These are phyloP conservation scores for Steinernema scapterisci DNA, from an alignment of 2,888 invertebrate species.

Conservation along the genomic window DNA sequence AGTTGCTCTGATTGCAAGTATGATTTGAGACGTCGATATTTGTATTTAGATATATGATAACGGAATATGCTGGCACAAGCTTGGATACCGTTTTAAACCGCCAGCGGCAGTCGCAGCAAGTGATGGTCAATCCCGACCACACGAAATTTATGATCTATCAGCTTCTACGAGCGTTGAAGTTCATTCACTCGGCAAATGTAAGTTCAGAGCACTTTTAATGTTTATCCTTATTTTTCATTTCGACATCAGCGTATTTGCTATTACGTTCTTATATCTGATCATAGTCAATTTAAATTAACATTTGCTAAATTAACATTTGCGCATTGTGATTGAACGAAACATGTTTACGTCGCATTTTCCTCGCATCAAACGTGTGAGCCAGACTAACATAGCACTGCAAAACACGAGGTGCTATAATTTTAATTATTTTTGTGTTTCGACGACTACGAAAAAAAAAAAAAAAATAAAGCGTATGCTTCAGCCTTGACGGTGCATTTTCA, in stretches of 20 bases:
- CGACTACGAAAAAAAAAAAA: not conserved
- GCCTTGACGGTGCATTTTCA: slow-evolving; percentile 34
- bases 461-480: not conserved
- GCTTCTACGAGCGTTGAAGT: slow-evolving; percentile 89
- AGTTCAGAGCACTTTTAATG: no score
- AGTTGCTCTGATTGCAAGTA: slow-evolving; percentile 34
- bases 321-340: no score
- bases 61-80: slow-evolving; percentile 60
- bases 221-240: no score
- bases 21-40: no score
- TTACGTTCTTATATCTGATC: not conserved
- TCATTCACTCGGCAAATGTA: slow-evolving; percentile 65
- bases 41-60: slow-evolving; percentile 58
- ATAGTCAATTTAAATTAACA: not conserved
- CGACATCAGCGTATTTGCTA: no score
- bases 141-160: slow-evolving; percentile 97
- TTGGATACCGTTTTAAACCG: slow-evolving; percentile 51
- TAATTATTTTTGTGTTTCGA: no score
- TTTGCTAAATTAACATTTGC: no score
- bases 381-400: no score
- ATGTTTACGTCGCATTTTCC: no score
- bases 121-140: slow-evolving; percentile 92
- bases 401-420: no score
- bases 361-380: no score
- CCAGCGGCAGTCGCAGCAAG: slow-evolving; percentile 39